These are phyloP conservation scores for Hydrozoanthus tunicans DNA, from an alignment of 64 coral and sea anemone genomes.

Conservation along the genomic window DNA sequence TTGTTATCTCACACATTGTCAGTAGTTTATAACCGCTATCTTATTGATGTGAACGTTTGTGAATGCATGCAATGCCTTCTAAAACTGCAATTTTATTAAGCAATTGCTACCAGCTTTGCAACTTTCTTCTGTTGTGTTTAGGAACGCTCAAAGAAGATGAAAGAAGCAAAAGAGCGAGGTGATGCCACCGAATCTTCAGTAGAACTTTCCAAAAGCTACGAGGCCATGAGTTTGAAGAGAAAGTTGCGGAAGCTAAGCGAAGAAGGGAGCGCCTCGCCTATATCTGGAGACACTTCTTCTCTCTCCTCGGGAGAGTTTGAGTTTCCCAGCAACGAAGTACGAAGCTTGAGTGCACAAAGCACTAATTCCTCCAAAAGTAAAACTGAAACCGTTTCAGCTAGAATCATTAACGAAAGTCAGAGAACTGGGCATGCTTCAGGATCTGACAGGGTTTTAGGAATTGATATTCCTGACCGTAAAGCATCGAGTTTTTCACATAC, in stretches of 20 bases:
- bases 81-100: too few species aligned
- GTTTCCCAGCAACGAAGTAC: conserved; percentile 18
- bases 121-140: neutral
- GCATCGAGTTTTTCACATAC: neutral
- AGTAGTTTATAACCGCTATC: too few species aligned
- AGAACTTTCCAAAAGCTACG: conserved; percentile 30
- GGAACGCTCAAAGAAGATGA: conserved; percentile 32
- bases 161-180: conserved; percentile 30
- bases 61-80: too few species aligned
- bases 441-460: conserved; percentile 9
- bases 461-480: neutral
- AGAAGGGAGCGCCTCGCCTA: conserved; percentile 30
- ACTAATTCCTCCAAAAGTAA: conserved; percentile 13
- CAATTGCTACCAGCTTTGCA: neutral
- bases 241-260: conserved; percentile 29
- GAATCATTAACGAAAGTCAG: conserved; percentile 20
- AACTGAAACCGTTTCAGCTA: neutral
- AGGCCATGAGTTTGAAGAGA: conserved; percentile 31
- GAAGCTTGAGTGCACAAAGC: neutral
- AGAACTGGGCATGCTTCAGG: neutral
- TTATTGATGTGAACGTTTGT: too few species aligned
- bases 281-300: conserved; percentile 29
- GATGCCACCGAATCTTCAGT: neutral
- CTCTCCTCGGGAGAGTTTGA: conserved; percentile 62
- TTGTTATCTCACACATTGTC: too few species aligned